Base-by-base conservation (phyloP, 1,140 invertebrate species). In the Pemphigus obesinymphae region DNA sequence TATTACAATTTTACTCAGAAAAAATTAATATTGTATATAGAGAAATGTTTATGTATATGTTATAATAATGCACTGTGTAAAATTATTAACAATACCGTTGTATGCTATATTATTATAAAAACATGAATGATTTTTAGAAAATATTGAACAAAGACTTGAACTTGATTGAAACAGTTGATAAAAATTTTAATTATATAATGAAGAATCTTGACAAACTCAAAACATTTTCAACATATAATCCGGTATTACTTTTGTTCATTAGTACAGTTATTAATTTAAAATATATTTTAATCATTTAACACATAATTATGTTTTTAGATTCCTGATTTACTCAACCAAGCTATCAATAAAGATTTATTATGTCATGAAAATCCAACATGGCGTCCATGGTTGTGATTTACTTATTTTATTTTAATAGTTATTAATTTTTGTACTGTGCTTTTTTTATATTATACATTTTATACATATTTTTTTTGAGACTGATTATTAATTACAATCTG, bases 261-360 rank as follows among this genome's bases (percentile, higher is more conserved):
- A 37, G 7, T 43, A 15, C 11, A 10, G 29, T 34, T 17, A 20
- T 34, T 34, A 34, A 34, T 20, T 40, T 17, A 20, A 11, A 13
- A 11, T 37, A 23, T 2, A 76, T 55, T 37, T 26, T 48, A 15
- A 20, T 58, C n/a, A n/a, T n/a, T n/a, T n/a, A n/a, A n/a, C n/a
- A n/a, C n/a, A n/a, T n/a, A n/a, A n/a, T 29, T 80, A 31, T 61
- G 15, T 29, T 80, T 80, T 63, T 23, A 80, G 76, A 26, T 80
- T 29, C 34, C 17, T n/a, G 15, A 45, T 29, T 37, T 80, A 23
- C 5, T 63, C 6, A 4, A 10, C 1, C 31, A 80, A 40, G 76
- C 55, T 43, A 17, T 20, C 11, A 2, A n/a, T 45, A 11, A 29
- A 63, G 37, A 80, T 43, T 0, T 40, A 40, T n/a, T 80, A 29